A percentile compares a stretch with the other conserved stretches of the same genome.
Evolutionary conservation across 2,888 invertebrate species (phyloP).

Genomic region (Agrilus biguttatus): DNA sequence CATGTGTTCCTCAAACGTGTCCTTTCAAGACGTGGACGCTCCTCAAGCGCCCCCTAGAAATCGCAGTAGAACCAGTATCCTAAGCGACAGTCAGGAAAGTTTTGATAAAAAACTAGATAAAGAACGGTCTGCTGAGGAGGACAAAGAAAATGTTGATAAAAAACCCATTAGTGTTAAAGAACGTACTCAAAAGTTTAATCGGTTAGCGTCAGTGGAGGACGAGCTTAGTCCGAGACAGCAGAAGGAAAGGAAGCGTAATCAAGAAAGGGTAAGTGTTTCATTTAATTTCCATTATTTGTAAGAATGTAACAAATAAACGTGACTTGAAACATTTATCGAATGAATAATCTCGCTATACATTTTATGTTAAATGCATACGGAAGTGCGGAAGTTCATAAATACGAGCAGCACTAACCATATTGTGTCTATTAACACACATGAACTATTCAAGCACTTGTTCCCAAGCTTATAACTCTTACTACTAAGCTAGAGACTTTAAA

Average conservation of each 20-base stretch:
- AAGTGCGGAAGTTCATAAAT: no score
- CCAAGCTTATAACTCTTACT: background rate
- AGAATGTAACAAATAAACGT: background rate
- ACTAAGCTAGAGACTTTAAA: no score
- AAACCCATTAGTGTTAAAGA: conserved; percentile 80
- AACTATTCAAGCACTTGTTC: no score
- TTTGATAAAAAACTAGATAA: background rate
- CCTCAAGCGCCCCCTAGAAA: conserved; percentile 39
- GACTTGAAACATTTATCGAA: no score
- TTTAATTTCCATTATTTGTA: background rate
- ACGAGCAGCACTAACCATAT: no score
- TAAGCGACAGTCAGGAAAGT: conserved; percentile 1
- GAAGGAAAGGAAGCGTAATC: conserved; percentile 33
- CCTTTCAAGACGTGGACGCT: conserved; percentile 14
- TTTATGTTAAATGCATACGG: no score
- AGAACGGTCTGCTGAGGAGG: conserved; percentile 6
- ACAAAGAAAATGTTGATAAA: conserved; percentile 31
- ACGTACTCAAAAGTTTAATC: conserved; percentile 82
- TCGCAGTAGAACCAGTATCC: conserved; percentile 38
- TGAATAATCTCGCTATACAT: background rate
- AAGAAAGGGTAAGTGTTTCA: conserved; percentile 20
- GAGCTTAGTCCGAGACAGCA: conserved; percentile 38
- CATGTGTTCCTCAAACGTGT: conserved; percentile 8
- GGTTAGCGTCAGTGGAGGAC: conserved; percentile 73
- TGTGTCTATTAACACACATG: no score